Percentiles rank a stretch among this genome's conserved stretches.
phyloP scores from a whole-genome alignment of 2,888 invertebrate genomes.

The Dasypogon diadema region DNA sequence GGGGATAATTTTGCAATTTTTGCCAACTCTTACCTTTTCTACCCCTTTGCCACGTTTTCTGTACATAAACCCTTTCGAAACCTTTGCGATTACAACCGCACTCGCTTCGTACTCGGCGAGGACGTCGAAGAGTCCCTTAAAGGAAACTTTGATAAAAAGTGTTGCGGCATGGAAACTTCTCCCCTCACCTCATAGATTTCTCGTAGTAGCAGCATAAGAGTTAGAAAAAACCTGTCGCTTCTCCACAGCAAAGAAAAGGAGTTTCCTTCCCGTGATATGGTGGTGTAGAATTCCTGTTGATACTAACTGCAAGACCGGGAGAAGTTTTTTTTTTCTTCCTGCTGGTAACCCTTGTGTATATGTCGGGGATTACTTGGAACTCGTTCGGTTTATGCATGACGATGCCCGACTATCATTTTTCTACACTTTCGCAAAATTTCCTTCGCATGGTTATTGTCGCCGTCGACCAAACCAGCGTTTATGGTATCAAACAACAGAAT shows the following conservation, averaged over 20 bases:
- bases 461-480: not conserved
- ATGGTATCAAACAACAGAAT: slow-evolving; percentile 15
- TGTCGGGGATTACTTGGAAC: slow-evolving; percentile 33
- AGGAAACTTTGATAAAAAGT: slow-evolving; percentile 45
- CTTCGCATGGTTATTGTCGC: slow-evolving; percentile 29
- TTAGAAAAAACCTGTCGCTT: slow-evolving; percentile 42
- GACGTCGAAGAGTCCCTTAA: slow-evolving; percentile 18
- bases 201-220: too few species aligned
- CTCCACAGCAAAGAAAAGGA: slow-evolving; percentile 19
- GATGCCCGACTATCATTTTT: slow-evolving; percentile 40
- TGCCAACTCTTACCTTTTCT: not conserved
- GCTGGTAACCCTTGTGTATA: slow-evolving; percentile 20
- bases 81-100: slow-evolving; percentile 8
- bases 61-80: slow-evolving; percentile 16
- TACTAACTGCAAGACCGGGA: slow-evolving; percentile 29
- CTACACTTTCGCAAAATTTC: slow-evolving; percentile 23
- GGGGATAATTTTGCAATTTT: slow-evolving; percentile 39
- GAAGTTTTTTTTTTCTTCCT: slow-evolving; percentile 6
- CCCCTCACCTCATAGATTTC: not conserved
- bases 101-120: slow-evolving; percentile 14
- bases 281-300: slow-evolving; percentile 51
- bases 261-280: slow-evolving; percentile 46
- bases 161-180: slow-evolving; percentile 41
- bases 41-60: not conserved
- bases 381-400: slow-evolving; percentile 31